Evolutionary conservation across 2,888 invertebrate species (phyloP).

Genomic region (Cryptophagus acutangulus): DNA sequence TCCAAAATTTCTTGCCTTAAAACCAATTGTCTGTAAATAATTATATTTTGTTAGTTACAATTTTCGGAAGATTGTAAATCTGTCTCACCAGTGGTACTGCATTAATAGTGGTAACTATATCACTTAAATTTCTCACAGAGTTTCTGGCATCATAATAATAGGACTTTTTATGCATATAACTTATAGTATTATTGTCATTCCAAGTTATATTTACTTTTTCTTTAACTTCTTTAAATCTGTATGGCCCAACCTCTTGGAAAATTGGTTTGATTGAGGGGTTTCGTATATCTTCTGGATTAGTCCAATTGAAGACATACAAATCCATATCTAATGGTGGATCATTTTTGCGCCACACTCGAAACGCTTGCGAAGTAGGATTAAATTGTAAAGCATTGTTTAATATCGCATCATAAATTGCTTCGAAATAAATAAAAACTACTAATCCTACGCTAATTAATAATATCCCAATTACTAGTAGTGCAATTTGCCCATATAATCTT

Average conservation of each 20-base stretch:
- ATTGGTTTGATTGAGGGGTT: slow-evolving; percentile 53
- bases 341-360: slow-evolving; percentile 40
- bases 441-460: slow-evolving; percentile 35
- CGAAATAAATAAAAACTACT: slow-evolving; percentile 35
- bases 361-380: slow-evolving; percentile 34
- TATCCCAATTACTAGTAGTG: slow-evolving; percentile 35
- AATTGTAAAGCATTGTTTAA: slow-evolving; percentile 33
- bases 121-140: slow-evolving; percentile 62
- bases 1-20: slow-evolving; percentile 56
- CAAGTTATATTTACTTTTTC: slow-evolving; percentile 69
- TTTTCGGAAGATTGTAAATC: no score
- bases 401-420: slow-evolving; percentile 35
- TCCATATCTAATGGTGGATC: slow-evolving; percentile 42
- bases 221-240: slow-evolving; percentile 60
- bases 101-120: slow-evolving; percentile 70
- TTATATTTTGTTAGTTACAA: background rate
- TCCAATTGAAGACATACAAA: slow-evolving; percentile 45
- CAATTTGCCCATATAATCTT: slow-evolving; percentile 29
- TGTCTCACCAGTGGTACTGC: slow-evolving; percentile 73
- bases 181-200: slow-evolving; percentile 71
- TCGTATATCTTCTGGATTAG: slow-evolving; percentile 52
- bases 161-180: slow-evolving; percentile 60
- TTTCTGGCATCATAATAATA: slow-evolving; percentile 65
- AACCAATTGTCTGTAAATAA: slow-evolving; percentile 55
- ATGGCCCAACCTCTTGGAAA: slow-evolving; percentile 58